Base-by-base conservation (phyloP, 2,797 vertebrate species). In the Glossophaga mutica region DNA sequence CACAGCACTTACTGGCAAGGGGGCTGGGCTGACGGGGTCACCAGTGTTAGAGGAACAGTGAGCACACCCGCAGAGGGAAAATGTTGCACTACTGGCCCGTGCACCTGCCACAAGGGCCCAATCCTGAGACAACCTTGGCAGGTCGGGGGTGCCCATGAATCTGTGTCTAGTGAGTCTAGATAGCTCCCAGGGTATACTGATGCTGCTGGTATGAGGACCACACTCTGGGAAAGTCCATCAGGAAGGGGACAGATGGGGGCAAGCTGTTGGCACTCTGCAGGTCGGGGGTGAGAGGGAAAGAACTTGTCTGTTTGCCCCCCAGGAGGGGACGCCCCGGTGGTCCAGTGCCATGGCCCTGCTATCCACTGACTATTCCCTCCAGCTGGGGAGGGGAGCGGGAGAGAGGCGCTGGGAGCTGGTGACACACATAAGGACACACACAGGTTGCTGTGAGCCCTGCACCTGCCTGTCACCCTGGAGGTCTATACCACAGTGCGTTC, bases 401-500 rank as follows among this genome's bases (percentile, higher is more conserved):
- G 59, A 32, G 32, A 3, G 37, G 79, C 0, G 0, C 62, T 19
- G 52, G 59, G 29, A 79, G 39, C 76, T 29, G 26, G 55, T 65
- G 67, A 22, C 24, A 76, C 39, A 5, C 7, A 6, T 8, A 15
- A 65, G 62, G 74, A 32, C 74, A 86, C 52, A 15, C 7, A 7
- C 15, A 71, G 82, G 73, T 7, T 39, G 15, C 11, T 2, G 18
- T 6, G 52, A 86, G 42, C 29, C 15, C 67, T 0, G 1, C 18
- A 14, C 37, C 26, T 48, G 24, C 26, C 22, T 4, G 87, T 42
- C 81, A 37, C 15, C 19, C 16, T 4, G 34, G 12, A 29, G 6
- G 12, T 34, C 16, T 6, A 26, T 9, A 11, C 12, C 34, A 0
- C 1, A 11, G 21, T 0, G 4, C 10, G 11, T 5, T 37, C 1